phyloP scores from a whole-genome alignment of 2,888 invertebrate species.

The Chloroclystis v-ata region DNA sequence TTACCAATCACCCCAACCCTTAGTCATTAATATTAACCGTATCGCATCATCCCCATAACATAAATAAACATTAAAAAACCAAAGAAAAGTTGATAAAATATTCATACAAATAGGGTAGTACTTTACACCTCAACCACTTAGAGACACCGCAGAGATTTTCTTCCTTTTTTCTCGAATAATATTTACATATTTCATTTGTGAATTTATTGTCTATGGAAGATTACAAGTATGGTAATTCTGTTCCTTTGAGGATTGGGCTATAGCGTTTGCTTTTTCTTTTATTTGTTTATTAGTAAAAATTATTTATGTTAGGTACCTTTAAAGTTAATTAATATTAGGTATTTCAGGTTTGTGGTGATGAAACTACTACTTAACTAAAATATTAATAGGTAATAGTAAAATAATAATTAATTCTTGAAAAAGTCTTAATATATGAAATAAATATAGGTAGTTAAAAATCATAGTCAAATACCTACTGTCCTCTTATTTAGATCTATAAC shows the following conservation, averaged over 20 bases:
- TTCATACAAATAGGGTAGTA: constrained; percentile 49
- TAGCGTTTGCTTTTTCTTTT: constrained; percentile 20
- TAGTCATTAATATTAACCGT: constrained; percentile 57
- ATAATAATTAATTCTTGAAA: too few relatives aligned
- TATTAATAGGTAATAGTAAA: too few relatives aligned
- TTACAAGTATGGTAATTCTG: constrained; percentile 61
- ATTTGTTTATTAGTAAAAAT: background rate
- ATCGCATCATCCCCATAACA: constrained; percentile 43
- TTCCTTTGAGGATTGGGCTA: constrained; percentile 33
- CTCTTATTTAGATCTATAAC: too few relatives aligned
- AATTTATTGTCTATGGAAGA: constrained; percentile 51
- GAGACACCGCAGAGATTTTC: constrained; percentile 32
- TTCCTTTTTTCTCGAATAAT: constrained; percentile 36
- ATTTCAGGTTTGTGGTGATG: too few relatives aligned
- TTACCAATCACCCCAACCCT: constrained; percentile 30
- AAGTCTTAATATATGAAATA: too few relatives aligned
- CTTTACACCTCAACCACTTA: constrained; percentile 56
- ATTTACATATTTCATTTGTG: constrained; percentile 63
- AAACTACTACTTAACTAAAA: too few relatives aligned
- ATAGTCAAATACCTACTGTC: too few relatives aligned
- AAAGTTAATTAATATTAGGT: too few relatives aligned
- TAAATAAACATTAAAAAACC: constrained; percentile 66
- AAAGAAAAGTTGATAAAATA: constrained; percentile 59
- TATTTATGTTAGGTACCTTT: too few relatives aligned
- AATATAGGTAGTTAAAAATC: too few relatives aligned